Evolutionary conservation across 2,797 vertebrate genomes (phyloP).

Genomic region (Sebastolobus altivelis): DNA sequence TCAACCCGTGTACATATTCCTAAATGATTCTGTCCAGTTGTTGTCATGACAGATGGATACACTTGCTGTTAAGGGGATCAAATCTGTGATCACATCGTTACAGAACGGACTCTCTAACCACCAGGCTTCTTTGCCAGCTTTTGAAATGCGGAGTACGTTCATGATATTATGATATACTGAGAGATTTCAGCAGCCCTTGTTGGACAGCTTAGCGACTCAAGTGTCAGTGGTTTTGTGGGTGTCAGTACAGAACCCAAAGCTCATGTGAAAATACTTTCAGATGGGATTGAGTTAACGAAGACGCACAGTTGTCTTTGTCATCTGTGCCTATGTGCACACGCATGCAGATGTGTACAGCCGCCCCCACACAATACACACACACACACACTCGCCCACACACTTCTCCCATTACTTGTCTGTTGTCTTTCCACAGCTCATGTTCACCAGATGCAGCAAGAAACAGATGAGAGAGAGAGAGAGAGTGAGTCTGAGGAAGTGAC

Average conservation of each 20-base stretch:
- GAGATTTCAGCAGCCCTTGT: slow-evolving; percentile 38
- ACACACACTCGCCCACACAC: slow-evolving; percentile 52
- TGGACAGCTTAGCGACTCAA: slow-evolving; percentile 43
- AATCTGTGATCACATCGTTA: slow-evolving; percentile 5
- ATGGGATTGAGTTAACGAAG: slow-evolving; percentile 52
- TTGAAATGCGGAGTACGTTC: slow-evolving; percentile 14
- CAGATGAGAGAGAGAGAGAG: slow-evolving; percentile 42
- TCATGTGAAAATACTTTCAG: slow-evolving; percentile 52
- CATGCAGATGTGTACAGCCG: slow-evolving; percentile 47
- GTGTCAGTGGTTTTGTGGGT: slow-evolving; percentile 65
- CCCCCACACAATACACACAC: slow-evolving; percentile 22
- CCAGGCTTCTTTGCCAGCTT: slow-evolving; percentile 11
- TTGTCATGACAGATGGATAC: background rate
- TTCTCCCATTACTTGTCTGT: slow-evolving; percentile 66
- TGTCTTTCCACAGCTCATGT: slow-evolving; percentile 71
- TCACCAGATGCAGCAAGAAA: slow-evolving; percentile 67
- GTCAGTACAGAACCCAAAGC: slow-evolving; percentile 44
- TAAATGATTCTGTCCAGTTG: background rate
- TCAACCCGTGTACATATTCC: background rate
- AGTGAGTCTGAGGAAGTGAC: background rate
- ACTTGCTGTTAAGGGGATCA: background rate
- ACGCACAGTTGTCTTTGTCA: slow-evolving; percentile 60
- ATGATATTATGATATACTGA: slow-evolving; percentile 19
- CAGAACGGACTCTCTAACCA: slow-evolving; percentile 3
- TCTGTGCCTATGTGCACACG: slow-evolving; percentile 16